Base-by-base conservation (phyloP, 2,797 vertebrate species). In the Chaenodraco wilsoni region DNA sequence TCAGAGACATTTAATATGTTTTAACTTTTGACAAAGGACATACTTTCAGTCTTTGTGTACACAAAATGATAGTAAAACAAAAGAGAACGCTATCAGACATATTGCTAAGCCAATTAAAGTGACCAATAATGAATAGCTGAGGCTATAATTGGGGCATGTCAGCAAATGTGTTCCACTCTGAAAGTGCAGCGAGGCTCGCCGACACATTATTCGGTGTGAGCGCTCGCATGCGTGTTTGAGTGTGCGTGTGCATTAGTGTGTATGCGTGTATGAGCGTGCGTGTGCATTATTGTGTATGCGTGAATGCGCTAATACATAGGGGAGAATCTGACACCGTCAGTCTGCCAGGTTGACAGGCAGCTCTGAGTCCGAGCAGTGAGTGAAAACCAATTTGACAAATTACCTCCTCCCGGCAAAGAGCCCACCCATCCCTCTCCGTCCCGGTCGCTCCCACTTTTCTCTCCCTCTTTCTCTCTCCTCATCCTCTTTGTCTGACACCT, bases 381-480 rank as follows among this genome's bases (percentile, higher is more conserved):
- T 92, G 95, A 95, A 96, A 94, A 93, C 91, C 92, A 95, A 93
- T 95, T 94, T 93, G 93, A 96, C 94, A 95, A 93, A 93, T 94
- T 91, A 93, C 91, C 89, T 93, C 93, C 80, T 84, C 82, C 70
- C 55, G 83, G 86, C 83, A 79, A 67, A 78, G 68, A 31, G 66
- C 82, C 70, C 78, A 83, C 91, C 81, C 82, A 50, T 67, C 52
- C 87, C 78, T 67, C 85, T 84, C 89, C 68, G 78, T 80, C 76
- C 79, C n/a, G 62, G 68, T 72, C 58, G 76, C 89, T 73, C 65
- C 17, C 55, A 50, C 68, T 72, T 52, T 37, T 72, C 65, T 41
- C 51, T 43, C 69, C 15, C 21, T 1, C 49, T 75, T 19, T 33
- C 66, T 49, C 58, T 31, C 44, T 37, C 83, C 65, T 62, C 19